Conservation (phyloP, 2,797 vertebrate genomes). For the Acrossocheilus fasciatus region DNA sequence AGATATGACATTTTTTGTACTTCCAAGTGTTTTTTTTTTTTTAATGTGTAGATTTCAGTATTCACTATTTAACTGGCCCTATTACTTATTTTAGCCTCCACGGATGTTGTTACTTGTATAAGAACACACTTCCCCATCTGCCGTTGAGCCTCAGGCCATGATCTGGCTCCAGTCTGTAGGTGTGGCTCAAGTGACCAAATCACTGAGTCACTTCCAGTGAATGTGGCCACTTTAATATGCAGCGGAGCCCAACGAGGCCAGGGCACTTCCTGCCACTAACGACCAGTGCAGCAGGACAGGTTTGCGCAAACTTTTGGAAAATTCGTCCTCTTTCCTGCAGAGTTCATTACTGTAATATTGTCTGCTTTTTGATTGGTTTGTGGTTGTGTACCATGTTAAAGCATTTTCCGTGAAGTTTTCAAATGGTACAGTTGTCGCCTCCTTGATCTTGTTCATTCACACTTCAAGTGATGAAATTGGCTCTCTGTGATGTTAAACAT, state of each 20-base stretch:
- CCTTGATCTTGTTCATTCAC: not conserved
- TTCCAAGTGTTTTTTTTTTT: not conserved
- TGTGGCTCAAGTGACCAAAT: slow-evolving; percentile 58
- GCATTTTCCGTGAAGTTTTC: not conserved
- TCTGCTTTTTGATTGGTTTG: not conserved
- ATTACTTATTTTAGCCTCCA: not conserved
- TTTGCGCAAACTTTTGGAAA: slow-evolving; percentile 36
- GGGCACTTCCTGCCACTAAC: slow-evolving; percentile 67
- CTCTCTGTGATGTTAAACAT: not conserved
- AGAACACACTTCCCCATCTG: slow-evolving; percentile 5
- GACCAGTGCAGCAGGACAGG: slow-evolving; percentile 38
- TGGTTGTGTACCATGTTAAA: not conserved
- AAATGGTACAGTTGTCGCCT: not conserved
- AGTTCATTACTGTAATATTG: not conserved
- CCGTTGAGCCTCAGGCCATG: slow-evolving; percentile 43
- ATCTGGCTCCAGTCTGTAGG: slow-evolving; percentile 61
- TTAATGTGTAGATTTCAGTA: not conserved
- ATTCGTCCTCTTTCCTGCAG: not conserved
- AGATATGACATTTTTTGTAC: not conserved
- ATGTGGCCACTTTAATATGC: slow-evolving; percentile 62
- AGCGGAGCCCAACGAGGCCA: slow-evolving; percentile 43
- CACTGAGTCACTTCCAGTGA: slow-evolving; percentile 70
- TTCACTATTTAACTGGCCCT: not conserved
- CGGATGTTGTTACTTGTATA: slow-evolving; percentile 3
- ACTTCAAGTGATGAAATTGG: slow-evolving; percentile 1